Percentiles rank a stretch among this genome's conserved stretches.
phyloP scores from a whole-genome alignment of 2,113 vertebrate species.

The Rutilus rutilus region DNA sequence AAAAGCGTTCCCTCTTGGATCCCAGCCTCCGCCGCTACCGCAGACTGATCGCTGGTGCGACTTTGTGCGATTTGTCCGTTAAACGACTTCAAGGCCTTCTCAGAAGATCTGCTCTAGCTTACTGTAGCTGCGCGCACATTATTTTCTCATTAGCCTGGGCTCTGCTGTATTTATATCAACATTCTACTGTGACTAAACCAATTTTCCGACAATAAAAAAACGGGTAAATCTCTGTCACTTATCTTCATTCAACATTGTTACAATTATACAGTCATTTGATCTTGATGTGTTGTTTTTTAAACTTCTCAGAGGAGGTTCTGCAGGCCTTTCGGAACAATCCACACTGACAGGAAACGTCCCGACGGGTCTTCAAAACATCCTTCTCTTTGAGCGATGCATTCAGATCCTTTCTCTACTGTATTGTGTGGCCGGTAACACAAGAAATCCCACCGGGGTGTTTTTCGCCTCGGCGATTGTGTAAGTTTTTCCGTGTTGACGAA shows the following conservation, averaged over 20 bases:
- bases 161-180: slow-evolving; percentile 16
- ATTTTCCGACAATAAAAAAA: slow-evolving; percentile 32
- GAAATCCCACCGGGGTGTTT: slow-evolving; percentile 15
- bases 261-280: slow-evolving; percentile 32
- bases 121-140: slow-evolving; percentile 21
- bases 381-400: slow-evolving; percentile 19
- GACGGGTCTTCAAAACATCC: slow-evolving; percentile 26
- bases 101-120: neutral
- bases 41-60: slow-evolving; percentile 29
- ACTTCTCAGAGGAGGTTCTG: slow-evolving; percentile 15
- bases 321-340: neutral
- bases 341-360: slow-evolving; percentile 18
- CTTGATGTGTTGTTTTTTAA: slow-evolving; percentile 19
- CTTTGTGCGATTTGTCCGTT: slow-evolving; percentile 23
- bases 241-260: slow-evolving; percentile 28
- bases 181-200: slow-evolving; percentile 27
- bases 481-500: slow-evolving; percentile 23
- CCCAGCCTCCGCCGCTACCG: neutral
- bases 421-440: neutral
- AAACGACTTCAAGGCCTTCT: slow-evolving; percentile 25
- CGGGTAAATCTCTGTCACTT: slow-evolving; percentile 24
- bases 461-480: slow-evolving; percentile 3
- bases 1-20: slow-evolving; percentile 13
- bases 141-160: slow-evolving; percentile 17
- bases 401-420: slow-evolving; percentile 4